Evolutionary conservation across 2,888 invertebrate genomes (phyloP).

Genomic region (Beris morrisii): DNA sequence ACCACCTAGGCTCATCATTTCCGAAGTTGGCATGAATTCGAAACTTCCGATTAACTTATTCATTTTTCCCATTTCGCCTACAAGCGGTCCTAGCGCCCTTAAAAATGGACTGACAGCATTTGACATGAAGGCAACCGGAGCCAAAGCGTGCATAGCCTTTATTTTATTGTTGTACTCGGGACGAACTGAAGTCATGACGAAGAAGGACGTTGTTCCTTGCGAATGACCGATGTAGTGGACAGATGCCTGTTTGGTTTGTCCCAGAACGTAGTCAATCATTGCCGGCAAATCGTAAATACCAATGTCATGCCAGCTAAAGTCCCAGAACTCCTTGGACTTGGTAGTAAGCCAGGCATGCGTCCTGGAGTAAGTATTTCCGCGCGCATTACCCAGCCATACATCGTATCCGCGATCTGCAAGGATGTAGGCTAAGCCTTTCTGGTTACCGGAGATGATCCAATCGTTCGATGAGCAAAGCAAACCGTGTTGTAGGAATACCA

Average conservation of each 20-base stretch:
- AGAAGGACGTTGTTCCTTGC: constrained; percentile 60
- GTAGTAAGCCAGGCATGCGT: constrained; percentile 52
- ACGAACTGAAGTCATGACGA: constrained; percentile 54
- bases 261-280: constrained; percentile 55
- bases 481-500: constrained; percentile 62
- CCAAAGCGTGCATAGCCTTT: constrained; percentile 54
- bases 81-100: constrained; percentile 15
- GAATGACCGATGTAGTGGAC: constrained; percentile 58
- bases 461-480: constrained; percentile 64
- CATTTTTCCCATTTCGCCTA: constrained; percentile 4
- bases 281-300: constrained; percentile 53
- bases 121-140: constrained; percentile 57
- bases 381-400: constrained; percentile 56
- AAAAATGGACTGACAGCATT: constrained; percentile 48
- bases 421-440: constrained; percentile 59
- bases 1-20: constrained; percentile 57
- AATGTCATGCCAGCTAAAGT: constrained; percentile 57
- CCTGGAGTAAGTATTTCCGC: constrained; percentile 55
- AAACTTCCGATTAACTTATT: constrained; percentile 42
- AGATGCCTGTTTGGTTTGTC: constrained; percentile 46
- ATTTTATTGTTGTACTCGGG: constrained; percentile 58
- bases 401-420: constrained; percentile 55
- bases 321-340: constrained; percentile 53
- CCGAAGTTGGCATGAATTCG: constrained; percentile 63
- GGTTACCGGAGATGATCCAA: constrained; percentile 71